These are phyloP conservation scores for Eilema griseolum DNA, from an alignment of 2,888 invertebrate genomes.

Conservation along the genomic window DNA sequence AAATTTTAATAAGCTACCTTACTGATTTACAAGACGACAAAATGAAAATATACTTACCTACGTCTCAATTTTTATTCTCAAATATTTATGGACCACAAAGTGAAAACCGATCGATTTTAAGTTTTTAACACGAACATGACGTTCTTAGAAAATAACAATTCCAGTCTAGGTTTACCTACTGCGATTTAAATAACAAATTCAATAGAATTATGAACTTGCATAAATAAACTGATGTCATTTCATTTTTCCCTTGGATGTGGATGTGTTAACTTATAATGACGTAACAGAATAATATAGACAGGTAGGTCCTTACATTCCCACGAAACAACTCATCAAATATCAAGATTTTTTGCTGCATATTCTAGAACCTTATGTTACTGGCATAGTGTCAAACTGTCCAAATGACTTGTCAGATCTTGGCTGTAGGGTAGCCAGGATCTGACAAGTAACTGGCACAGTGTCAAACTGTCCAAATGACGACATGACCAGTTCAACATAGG, in stretches of 20 bases:
- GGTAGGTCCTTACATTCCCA: background rate
- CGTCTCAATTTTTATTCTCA: background rate
- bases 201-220: background rate
- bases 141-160: background rate
- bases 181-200: slow-evolving; percentile 4
- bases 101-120: background rate
- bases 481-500: too few species aligned
- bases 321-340: background rate
- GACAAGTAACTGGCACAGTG: too few species aligned
- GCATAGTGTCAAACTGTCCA: too few species aligned
- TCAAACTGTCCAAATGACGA: too few species aligned
- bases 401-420: too few species aligned
- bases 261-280: slow-evolving; percentile 9
- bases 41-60: background rate
- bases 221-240: background rate
- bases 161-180: background rate
- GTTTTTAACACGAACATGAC: background rate
- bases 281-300: background rate
- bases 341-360: background rate
- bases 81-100: background rate
- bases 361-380: background rate
- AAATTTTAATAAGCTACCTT: background rate
- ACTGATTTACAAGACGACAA: background rate
- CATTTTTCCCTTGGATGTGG: background rate
- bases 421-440: too few species aligned